A percentile compares a stretch with the other conserved stretches of the same genome.
Evolutionary conservation across 2,888 invertebrate genomes (phyloP).

Genomic region (Lasioglossum calceatum): DNA sequence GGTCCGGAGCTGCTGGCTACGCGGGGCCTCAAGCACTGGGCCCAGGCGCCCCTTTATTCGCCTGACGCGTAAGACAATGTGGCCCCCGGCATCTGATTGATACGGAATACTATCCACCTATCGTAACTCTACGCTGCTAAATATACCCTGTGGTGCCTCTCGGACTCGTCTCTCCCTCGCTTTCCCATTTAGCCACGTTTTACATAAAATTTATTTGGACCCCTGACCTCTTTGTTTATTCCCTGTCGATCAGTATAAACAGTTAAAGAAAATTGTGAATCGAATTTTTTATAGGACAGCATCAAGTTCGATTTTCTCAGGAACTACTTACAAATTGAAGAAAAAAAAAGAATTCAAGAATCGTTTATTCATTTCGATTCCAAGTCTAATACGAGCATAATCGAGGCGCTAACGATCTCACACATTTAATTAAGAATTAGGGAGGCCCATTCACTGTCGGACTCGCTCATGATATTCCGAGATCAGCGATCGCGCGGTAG

Average conservation of each 20-base stretch:
- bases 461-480: background rate
- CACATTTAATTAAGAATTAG: background rate
- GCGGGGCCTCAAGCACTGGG: constrained; percentile 64
- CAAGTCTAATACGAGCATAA: background rate
- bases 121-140: constrained; percentile 71
- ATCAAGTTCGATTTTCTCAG: background rate
- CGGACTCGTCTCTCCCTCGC: background rate
- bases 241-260: background rate
- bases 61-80: constrained; percentile 81
- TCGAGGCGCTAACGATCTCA: background rate
- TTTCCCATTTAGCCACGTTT: background rate
- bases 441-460: background rate
- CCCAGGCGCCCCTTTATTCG: constrained; percentile 77
- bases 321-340: background rate
- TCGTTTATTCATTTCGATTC: background rate
- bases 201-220: background rate
- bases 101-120: constrained; percentile 81
- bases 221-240: background rate
- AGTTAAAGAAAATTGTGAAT: background rate
- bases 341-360: background rate
- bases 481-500: background rate
- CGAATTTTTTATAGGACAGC: background rate
- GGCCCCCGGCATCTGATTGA: constrained; percentile 81
- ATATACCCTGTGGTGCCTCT: constrained; percentile 71
- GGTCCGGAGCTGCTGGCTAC: constrained; percentile 77